Evolutionary conservation across 2,113 vertebrate species (phyloP), one percentile per base, ranked within the genome.

Genomic region (Psammodynastes pulverulentus): DNA sequence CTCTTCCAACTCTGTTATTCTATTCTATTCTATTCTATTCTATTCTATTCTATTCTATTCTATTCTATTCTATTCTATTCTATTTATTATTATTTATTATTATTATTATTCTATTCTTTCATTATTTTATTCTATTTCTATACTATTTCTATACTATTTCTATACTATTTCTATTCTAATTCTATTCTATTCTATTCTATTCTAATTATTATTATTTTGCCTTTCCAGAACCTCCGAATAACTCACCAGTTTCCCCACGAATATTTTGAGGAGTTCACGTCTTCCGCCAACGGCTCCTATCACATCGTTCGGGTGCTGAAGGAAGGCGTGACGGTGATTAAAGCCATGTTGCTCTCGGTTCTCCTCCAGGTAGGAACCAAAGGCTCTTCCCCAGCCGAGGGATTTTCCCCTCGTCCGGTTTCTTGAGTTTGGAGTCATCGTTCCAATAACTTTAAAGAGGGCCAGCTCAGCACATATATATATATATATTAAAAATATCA

Each of bases 201-300:
- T n/a, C n/a, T n/a, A n/a, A 26, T 26, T 58, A 26, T 58, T 26
- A 26, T 9, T 9, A 7, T 2, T 85, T 7, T 87, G 95, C 72
- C 26, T 95, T 93, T 94, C 84, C 94, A 97, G 96, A 96, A 97
- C 88, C 91, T 97, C 91, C 94, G 93, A 91, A 95, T 94, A 90
- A 91, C 17, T 2, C 88, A 52, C 26, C 39, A 24, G 3, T 96
- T 97, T 90, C 93, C 15, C 9, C 34, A 39, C 1, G 91, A 94
- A 34, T 95, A 95, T 93, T 97, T 96, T 91, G 92, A 94, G 94
- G 91, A 95, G 79, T 87, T 96, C 24, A 85, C 93, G 17, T 95
- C 96, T 24, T 96, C 97, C 49, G 39, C 45, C 6, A 97, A 97
- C 19, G 96, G 96, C 23, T 97, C 96, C 91, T 95, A 95, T 91